Evolutionary conservation across 2,888 invertebrate genomes (phyloP), one percentile per base, ranked within the genome.

Genomic region (Liopterus haemorrhoidalis): DNA sequence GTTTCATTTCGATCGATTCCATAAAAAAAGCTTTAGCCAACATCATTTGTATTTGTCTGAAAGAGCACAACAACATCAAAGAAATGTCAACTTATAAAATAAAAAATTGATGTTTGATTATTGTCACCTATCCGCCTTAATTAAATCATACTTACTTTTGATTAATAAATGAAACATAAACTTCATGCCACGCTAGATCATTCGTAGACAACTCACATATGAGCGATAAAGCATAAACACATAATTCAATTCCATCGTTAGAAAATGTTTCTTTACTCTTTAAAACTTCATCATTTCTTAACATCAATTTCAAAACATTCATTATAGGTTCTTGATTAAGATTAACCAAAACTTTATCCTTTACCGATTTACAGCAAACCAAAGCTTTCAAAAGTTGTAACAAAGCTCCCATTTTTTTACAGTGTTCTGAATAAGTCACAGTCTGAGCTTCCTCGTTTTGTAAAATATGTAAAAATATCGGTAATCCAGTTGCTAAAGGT

Each of bases 11-110:
- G 32, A 60, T 59, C 2, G 68, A 61, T 6, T 74, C 70, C 1
- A 65, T 66, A 50, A 67, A 73, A 8, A 77, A 59, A 1, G 70
- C 72, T 36, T 70, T 60, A 1, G 75, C 74, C 45, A 76, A 61
- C 14, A 72, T 60, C 61, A 68, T 67, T 51, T 74, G 73, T 11
- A 73, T 65, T 51, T 69, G 68, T 50, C 65, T 64, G 42, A 41
- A 54, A 54, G 36, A 43, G 46, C 22, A 20, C 37, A 41, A 44
- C 38, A 16, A 36, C 18, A n/a, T 30, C 9, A 38, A 14, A 40
- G 9, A 32, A 14, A 38, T 4, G 27, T n/a, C 8, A 8, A 20
- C 18, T n/a, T 33, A 33, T 30, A 5, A 39, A 5, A 21, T 16
- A 36, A 18, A 33, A 15, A 24, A n/a, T 24, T n/a, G 8, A 24